Evolutionary conservation across 2,888 invertebrate genomes (phyloP).

Genomic region (Epinotia bilunana): DNA sequence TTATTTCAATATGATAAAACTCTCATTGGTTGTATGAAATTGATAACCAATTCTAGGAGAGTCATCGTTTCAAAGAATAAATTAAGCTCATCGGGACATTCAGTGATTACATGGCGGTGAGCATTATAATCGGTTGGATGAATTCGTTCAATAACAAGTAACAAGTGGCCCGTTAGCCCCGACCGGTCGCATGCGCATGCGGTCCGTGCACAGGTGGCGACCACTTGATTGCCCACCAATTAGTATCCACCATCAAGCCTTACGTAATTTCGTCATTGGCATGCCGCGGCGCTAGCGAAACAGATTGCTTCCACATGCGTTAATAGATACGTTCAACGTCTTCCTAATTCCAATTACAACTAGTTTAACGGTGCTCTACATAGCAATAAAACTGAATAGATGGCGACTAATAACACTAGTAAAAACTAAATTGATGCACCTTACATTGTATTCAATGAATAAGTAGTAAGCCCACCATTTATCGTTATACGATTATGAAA

Average conservation of each 20-base stretch:
- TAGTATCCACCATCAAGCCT: slow-evolving; percentile 70
- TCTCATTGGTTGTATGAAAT: neutral
- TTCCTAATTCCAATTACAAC: slow-evolving; percentile 56
- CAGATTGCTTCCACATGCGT: slow-evolving; percentile 56
- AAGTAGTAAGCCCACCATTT: slow-evolving; percentile 47
- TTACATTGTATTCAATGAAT: slow-evolving; percentile 58
- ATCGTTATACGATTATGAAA: slow-evolving; percentile 15
- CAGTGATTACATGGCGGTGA: slow-evolving; percentile 59
- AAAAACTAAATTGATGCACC: slow-evolving; percentile 64
- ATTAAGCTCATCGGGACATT: slow-evolving; percentile 57
- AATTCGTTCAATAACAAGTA: slow-evolving; percentile 74
- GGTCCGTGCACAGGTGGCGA: slow-evolving; percentile 57
- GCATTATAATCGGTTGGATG: slow-evolving; percentile 59
- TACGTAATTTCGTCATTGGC: slow-evolving; percentile 69
- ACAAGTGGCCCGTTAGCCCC: slow-evolving; percentile 68
- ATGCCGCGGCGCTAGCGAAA: slow-evolving; percentile 50
- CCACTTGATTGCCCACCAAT: slow-evolving; percentile 65
- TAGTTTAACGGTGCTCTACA: slow-evolving; percentile 64
- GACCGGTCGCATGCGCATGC: slow-evolving; percentile 64
- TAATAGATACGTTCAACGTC: slow-evolving; percentile 48
- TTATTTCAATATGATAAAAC: too few species aligned
- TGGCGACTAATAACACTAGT: slow-evolving; percentile 60
- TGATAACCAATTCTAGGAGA: neutral
- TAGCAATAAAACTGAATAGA: slow-evolving; percentile 64
- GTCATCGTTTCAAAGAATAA: slow-evolving; percentile 1